phyloP scores from a whole-genome alignment of 2,888 invertebrate species.

The Drosophila eohydei region DNA sequence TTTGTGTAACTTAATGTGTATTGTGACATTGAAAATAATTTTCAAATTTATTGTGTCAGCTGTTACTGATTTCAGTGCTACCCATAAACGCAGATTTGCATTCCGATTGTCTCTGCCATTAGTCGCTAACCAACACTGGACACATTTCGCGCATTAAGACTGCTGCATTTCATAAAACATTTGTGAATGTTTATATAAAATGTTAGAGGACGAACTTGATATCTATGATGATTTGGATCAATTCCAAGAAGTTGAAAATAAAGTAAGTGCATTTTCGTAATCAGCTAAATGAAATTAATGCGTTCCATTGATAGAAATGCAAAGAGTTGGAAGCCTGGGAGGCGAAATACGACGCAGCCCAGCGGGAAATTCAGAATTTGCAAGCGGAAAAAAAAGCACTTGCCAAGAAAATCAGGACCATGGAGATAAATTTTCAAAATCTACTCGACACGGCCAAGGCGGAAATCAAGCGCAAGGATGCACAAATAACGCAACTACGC shows the following conservation, averaged over 20 bases:
- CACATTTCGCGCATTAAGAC: conserved; percentile 46
- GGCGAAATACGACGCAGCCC: conserved; percentile 62
- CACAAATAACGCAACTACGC: conserved; percentile 73
- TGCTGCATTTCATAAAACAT: conserved; percentile 9
- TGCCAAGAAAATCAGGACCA: conserved; percentile 69
- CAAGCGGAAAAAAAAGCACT: conserved; percentile 69
- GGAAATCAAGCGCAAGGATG: conserved; percentile 82
- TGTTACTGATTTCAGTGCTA: conserved; percentile 23
- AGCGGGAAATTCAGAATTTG: conserved; percentile 63
- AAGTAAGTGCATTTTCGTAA: conserved; percentile 59
- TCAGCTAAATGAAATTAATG: background rate
- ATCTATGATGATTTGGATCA: conserved; percentile 83
- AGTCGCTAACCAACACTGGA: conserved; percentile 16
- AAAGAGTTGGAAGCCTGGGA: conserved; percentile 73
- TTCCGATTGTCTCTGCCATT: background rate
- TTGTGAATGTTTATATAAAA: conserved; percentile 9
- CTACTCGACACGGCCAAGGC: conserved; percentile 81
- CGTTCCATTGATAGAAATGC: conserved; percentile 66
- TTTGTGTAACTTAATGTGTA: background rate
- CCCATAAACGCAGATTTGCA: conserved; percentile 27
- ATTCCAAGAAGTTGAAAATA: conserved; percentile 76
- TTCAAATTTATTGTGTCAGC: conserved; percentile 1
- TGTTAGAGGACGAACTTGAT: conserved; percentile 63
- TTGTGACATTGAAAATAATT: background rate
- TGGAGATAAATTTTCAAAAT: conserved; percentile 81